Evolutionary conservation across 2,888 invertebrate genomes (phyloP), one percentile per base, ranked within the genome.

Genomic region (Dioctria rufipes): DNA sequence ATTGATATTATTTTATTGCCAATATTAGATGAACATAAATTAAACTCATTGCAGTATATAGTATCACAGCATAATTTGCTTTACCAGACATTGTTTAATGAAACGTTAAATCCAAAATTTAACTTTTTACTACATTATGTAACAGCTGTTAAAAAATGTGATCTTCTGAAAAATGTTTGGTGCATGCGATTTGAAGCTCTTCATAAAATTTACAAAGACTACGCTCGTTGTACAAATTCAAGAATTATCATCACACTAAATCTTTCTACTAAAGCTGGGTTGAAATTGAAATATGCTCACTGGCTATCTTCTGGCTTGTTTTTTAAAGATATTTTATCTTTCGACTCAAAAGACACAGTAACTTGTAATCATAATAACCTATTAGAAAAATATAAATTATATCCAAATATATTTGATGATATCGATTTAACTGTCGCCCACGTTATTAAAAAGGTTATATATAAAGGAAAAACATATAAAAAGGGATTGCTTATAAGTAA

Each of bases 131-230:
- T 60, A 11, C 81, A 83, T 71, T 83, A 82, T 63, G 78, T 81
- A 51, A 81, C 82, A 43, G 78, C 81, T 40, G 73, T 83, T 54
- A 42, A 69, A 63, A 75, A 75, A 40, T 83, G 82, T 42, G 82
- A 83, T 8, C 82, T 82, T 11, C 77, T 82, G 8, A 75, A 80
- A 66, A 67, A 80, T 46, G 69, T 83, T 67, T 83, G 81, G 82
- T 61, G 80, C 39, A 81, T 83, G 42, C 80, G 80, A 63, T 83
- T 81, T 82, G 82, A 83, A 79, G 77, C 82, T 51, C 80, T 79
- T 69, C 83, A 43, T 54, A 39, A 25, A 11, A 63, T 65, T 39
- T 25, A 73, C 5, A 73, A 71, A 71, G 49, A 71, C 5, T 73
- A 71, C 11, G 49, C 71, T 46, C 8, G 40, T n/a, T 11, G 11